Evolutionary conservation across 1,140 invertebrate genomes (phyloP).

Genomic region (Cydia pomonella): DNA sequence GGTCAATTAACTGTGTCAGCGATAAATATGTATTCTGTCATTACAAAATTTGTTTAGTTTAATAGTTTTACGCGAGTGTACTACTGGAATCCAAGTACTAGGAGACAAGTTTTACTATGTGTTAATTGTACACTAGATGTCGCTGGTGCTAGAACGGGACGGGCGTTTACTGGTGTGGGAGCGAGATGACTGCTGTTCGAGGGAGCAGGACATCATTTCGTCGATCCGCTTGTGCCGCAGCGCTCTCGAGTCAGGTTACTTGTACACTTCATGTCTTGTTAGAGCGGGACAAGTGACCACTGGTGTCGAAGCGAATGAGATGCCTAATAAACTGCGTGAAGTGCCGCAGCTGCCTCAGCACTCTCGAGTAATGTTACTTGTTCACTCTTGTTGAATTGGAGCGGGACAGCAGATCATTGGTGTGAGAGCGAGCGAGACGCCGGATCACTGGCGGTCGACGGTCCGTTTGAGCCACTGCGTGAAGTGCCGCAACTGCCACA

Average conservation of each 20-base stretch:
- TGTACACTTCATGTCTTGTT: background rate
- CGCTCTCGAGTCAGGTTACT: background rate
- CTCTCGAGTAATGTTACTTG: constrained; percentile 79
- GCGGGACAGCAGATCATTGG: background rate
- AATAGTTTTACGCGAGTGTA: too few relatives aligned
- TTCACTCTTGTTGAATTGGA: background rate
- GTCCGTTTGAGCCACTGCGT: constrained; percentile 97
- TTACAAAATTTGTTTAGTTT: too few relatives aligned
- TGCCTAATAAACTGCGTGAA: constrained; percentile 89
- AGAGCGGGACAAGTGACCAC: background rate
- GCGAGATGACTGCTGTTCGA: too few relatives aligned
- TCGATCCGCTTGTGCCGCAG: background rate
- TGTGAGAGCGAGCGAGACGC: background rate
- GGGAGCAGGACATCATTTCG: too few relatives aligned
- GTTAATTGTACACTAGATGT: too few relatives aligned
- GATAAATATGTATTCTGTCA: too few relatives aligned
- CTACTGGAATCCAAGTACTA: too few relatives aligned
- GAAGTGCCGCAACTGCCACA: constrained; percentile 93
- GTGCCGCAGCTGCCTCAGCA: constrained; percentile 90
- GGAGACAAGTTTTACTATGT: too few relatives aligned
- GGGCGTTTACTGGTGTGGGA: too few relatives aligned
- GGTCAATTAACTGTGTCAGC: too few relatives aligned
- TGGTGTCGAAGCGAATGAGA: background rate
- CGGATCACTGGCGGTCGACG: constrained; percentile 86
- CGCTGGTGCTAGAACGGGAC: too few relatives aligned